phyloP scores from a whole-genome alignment of 2,888 invertebrate species.

The Leptothorax acervorum region DNA sequence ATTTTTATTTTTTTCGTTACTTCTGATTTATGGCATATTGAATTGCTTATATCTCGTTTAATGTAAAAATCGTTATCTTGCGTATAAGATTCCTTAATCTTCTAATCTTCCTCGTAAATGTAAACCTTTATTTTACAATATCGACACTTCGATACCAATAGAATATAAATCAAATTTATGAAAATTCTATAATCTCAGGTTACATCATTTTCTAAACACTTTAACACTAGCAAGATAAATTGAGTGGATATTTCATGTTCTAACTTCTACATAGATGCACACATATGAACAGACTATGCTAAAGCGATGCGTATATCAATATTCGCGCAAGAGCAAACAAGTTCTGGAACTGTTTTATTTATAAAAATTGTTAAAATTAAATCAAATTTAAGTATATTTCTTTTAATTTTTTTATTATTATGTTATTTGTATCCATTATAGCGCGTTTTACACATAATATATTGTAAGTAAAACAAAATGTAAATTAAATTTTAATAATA shows the following conservation, averaged over 20 bases:
- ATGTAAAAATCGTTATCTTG: not conserved
- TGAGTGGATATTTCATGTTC: not conserved
- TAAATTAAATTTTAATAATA: not conserved
- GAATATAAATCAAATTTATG: constrained; percentile 2
- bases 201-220: not conserved
- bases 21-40: constrained; percentile 10
- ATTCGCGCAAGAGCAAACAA: not conserved
- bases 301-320: not conserved
- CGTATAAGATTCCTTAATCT: not conserved
- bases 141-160: not conserved
- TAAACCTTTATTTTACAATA: not conserved
- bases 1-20: constrained; percentile 28
- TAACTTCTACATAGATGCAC: not conserved
- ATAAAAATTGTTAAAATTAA: not conserved
- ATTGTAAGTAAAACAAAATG: not conserved
- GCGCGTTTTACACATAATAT: not conserved
- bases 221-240: not conserved
- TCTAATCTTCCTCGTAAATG: not conserved
- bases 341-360: not conserved
- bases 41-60: not conserved
- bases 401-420: not conserved
- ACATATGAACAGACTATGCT: not conserved
- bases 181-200: constrained; percentile 4
- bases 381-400: not conserved
- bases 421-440: not conserved